phyloP scores from a whole-genome alignment of 2,113 vertebrate species.

The Brevimyrus niger region DNA sequence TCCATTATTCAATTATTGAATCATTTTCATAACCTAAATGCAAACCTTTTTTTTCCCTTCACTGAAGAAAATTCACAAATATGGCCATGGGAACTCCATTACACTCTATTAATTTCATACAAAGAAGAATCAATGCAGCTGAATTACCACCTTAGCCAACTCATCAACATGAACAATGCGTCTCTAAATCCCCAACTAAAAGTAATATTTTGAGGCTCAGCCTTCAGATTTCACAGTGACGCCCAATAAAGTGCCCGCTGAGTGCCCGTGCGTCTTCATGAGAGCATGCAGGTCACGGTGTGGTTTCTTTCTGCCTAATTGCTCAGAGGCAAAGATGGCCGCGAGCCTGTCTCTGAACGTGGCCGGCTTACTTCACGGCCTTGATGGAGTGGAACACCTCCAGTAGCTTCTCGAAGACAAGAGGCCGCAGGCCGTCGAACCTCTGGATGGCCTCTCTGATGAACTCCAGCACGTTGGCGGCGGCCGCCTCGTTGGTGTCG shows the following conservation, averaged over 20 bases:
- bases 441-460: conserved; percentile 95
- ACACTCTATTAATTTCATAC: not conserved
- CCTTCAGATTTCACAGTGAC: not conserved
- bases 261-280: not conserved
- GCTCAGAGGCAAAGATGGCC: not conserved
- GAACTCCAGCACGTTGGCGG: conserved; percentile 94
- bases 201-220: not conserved
- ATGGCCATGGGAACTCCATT: not conserved
- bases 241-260: not conserved
- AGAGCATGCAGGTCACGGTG: not conserved
- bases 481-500: conserved; percentile 91
- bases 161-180: not conserved
- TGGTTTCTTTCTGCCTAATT: not conserved
- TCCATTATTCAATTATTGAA: not conserved
- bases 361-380: conserved; percentile 83
- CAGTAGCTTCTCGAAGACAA: conserved; percentile 98
- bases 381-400: conserved; percentile 97
- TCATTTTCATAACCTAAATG: not conserved
- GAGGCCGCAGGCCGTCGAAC: conserved; percentile 83
- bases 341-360: not conserved
- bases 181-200: not conserved
- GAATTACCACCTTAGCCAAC: not conserved
- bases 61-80: not conserved
- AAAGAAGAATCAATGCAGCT: not conserved
- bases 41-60: not conserved